phyloP scores from a whole-genome alignment of 2,888 invertebrate genomes.

The Drosophila birchii region DNA sequence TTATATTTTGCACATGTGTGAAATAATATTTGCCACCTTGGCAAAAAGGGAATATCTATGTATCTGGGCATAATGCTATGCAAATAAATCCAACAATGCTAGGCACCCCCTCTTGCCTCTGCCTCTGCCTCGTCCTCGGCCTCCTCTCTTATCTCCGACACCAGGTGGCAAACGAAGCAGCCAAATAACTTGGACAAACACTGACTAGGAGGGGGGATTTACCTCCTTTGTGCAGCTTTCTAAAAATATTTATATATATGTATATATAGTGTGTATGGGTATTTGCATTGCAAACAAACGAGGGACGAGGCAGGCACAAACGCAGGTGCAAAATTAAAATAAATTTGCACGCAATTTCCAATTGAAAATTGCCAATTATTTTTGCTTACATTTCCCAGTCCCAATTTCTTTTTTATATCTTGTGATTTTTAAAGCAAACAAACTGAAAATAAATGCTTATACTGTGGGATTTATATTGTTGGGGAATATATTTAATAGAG shows the following conservation, averaged over 20 bases:
- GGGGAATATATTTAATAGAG: not conserved
- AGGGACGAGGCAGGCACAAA: conserved; percentile 20
- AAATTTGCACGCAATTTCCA: conserved; percentile 78
- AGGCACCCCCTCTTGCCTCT: not conserved
- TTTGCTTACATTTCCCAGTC: conserved; percentile 51
- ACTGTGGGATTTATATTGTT: conserved; percentile 3
- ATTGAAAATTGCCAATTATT: conserved; percentile 74
- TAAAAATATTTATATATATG: conserved; percentile 43
- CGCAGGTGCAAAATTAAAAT: conserved; percentile 74
- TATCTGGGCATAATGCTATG: conserved; percentile 65
- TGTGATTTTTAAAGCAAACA: conserved; percentile 22
- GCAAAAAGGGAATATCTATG: conserved; percentile 25
- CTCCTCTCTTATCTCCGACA: conserved; percentile 23
- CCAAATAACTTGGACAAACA: conserved; percentile 73
- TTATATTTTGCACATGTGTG: conserved; percentile 70
- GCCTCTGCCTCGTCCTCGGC: not conserved
- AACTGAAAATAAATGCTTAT: conserved; percentile 9
- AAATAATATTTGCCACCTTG: conserved; percentile 54
- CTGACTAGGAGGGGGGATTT: conserved; percentile 1
- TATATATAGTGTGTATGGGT: conserved; percentile 17
- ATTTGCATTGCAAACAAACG: conserved; percentile 68
- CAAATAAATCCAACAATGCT: conserved; percentile 63
- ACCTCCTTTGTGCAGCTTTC: conserved; percentile 50
- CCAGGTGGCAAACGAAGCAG: conserved; percentile 66
- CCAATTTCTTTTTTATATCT: conserved; percentile 30